Evolutionary conservation across 2,797 vertebrate species (phyloP), one percentile per base, ranked within the genome.

Genomic region (Peromyscus melanophrys): DNA sequence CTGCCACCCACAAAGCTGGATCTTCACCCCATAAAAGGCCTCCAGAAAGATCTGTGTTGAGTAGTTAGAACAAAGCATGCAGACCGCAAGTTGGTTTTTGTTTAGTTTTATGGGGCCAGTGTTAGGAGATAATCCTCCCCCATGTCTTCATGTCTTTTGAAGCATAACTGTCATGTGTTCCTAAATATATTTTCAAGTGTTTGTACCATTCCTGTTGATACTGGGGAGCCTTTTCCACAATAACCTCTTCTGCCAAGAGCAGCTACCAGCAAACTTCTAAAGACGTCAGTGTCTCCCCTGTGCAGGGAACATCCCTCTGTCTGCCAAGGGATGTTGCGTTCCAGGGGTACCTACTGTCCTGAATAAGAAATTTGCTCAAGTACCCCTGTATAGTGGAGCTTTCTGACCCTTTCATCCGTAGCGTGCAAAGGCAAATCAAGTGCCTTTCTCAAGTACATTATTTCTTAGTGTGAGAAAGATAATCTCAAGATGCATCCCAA

Each of bases 131-230:
- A 37, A 76, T 90, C 93, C 83, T 76, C 76, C 43, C 31, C 40
- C 27, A 4, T 82, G 57, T 75, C 86, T 69, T 93, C 29, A 14
- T 46, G 52, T 57, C 57, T 94, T 63, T 0, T 29, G 27, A 82
- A 55, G 11, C 13, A 21, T 69, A 89, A 69, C 12, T 80, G 12
- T 49, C 52, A 34, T 52, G 92, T 92, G 57, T 71, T 76, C 57
- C 73, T 76, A 75, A 82, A 57, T 69, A 67, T 61, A 91, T 90
- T 61, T 90, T 84, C 77, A 67, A 88, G 55, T 46, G 57, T 92
- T 67, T 92, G 37, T 23, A 14, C 21, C 63, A 46, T 57, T 93
- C 71, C 83, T 37, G 17, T 4, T 65, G 71, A 84, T 23, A 75
- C 1, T 3, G 37, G 63, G n/a, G 81, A 91, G 16, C 25, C 43